phyloP scores from a whole-genome alignment of 2,797 vertebrate species.

The Typhlichthys eigenmanni region DNA sequence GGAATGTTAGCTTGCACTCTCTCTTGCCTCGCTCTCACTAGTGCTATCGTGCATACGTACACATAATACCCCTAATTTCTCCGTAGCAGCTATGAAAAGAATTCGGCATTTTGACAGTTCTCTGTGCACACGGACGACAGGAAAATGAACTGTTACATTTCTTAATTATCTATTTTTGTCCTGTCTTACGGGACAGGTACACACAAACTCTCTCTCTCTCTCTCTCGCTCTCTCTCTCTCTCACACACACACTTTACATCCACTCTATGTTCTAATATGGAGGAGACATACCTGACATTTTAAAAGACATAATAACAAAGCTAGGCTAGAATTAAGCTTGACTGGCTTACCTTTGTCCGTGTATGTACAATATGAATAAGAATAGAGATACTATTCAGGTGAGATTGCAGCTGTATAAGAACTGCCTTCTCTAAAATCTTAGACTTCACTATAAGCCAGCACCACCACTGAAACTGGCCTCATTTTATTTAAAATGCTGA shows the following conservation, averaged over 20 bases:
- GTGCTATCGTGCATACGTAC: conserved; percentile 62
- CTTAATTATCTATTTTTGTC: conserved; percentile 36
- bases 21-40: conserved; percentile 59
- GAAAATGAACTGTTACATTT: conserved; percentile 32
- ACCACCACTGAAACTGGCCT: background rate
- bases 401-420: too few species aligned
- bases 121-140: conserved; percentile 14
- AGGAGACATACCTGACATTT: too few species aligned
- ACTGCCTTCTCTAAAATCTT: too few species aligned
- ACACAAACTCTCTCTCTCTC: background rate
- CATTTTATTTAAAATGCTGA: conserved; percentile 18
- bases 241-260: background rate
- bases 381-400: too few species aligned
- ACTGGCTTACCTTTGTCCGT: too few species aligned
- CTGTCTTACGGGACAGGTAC: background rate
- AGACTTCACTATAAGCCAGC: too few species aligned
- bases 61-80: conserved; percentile 67
- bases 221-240: background rate
- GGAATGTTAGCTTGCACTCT: conserved; percentile 85
- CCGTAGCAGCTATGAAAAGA: conserved; percentile 64
- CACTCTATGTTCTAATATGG: background rate
- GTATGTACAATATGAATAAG: too few species aligned
- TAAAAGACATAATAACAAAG: too few species aligned
- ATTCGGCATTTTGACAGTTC: conserved; percentile 56
- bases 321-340: too few species aligned